Base-by-base conservation (phyloP, 1,140 invertebrate genomes). In the Paramacrobiotus metropolitanus region DNA sequence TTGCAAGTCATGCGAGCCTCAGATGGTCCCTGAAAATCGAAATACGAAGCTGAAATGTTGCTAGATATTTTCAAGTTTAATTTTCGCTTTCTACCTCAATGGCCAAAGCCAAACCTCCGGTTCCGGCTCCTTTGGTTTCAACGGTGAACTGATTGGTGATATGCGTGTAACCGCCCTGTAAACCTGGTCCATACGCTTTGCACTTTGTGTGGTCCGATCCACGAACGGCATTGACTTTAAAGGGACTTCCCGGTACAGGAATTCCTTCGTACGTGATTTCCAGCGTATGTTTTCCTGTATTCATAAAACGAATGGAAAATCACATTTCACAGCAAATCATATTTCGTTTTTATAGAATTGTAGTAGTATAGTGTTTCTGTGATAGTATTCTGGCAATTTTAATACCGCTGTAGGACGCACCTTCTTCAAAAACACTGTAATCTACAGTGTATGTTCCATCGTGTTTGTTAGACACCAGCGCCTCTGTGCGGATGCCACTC, bases 61-160 rank as follows among this genome's bases (percentile, higher is more conserved):
- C n/a, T n/a, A n/a, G n/a, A n/a, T n/a, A n/a, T n/a, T n/a, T n/a
- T n/a, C n/a, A n/a, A n/a, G n/a, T n/a, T n/a, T n/a, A n/a, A n/a
- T n/a, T n/a, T n/a, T n/a, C n/a, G n/a, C n/a, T n/a, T n/a, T n/a
- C n/a, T n/a, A n/a, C n/a, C n/a, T 88, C 85, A 65, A 91, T 86
- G 2, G 85, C 81, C 45, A 92, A 72, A 29, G 82, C 83, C 0
- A 92, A 73, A 21, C 84, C 85, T 40, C 87, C 87, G 60, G 82
- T 83, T 63, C 88, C 88, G 29, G 87, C 87, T 60, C 85, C 75
- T 77, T 81, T 85, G 1, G 87, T 91, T 75, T 92, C 87, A 1
- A 93, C 85, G 1, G 83, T 86, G 69, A 93, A 93, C 29, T 80
- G 76, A 66, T 88, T 87, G 1, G 80, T 76, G 70, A 83, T 77